These are phyloP conservation scores for Astyanax mexicanus DNA, from an alignment of 2,797 vertebrate genomes.

Conservation along the genomic window DNA sequence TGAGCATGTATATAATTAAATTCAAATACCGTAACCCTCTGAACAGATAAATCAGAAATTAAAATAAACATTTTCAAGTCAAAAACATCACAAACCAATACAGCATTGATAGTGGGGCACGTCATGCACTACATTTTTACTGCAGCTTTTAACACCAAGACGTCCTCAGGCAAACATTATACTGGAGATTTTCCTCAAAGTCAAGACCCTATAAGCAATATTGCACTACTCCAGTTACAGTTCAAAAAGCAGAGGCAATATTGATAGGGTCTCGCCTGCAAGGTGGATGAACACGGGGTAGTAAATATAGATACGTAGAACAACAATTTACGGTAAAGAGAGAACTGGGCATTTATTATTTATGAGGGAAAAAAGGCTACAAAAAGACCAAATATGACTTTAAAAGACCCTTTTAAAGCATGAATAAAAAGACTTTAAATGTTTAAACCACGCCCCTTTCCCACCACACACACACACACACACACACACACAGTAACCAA, in stretches of 20 bases:
- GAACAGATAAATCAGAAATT: too few species aligned
- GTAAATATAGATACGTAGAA: not conserved
- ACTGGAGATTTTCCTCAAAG: slow-evolving; percentile 80
- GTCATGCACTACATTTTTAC: slow-evolving; percentile 15
- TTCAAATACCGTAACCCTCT: too few species aligned
- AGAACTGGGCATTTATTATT: not conserved
- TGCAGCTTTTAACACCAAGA: not conserved
- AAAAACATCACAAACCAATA: not conserved
- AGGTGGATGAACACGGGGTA: slow-evolving; percentile 70
- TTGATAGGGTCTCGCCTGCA: slow-evolving; percentile 92
- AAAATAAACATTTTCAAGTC: not conserved
- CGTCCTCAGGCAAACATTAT: not conserved
- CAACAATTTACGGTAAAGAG: slow-evolving; percentile 18
- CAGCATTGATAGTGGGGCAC: not conserved
- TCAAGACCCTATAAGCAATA: slow-evolving; percentile 98
- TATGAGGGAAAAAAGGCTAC: not conserved
- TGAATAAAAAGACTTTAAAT: too few species aligned
- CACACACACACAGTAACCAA: too few species aligned
- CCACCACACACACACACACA: too few species aligned
- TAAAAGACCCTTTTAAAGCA: too few species aligned
- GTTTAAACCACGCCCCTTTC: too few species aligned
- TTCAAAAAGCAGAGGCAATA: slow-evolving; percentile 94
- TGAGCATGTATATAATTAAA: too few species aligned
- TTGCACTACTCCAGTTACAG: slow-evolving; percentile 92
- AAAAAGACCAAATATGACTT: too few species aligned